Percentiles rank a stretch among this genome's conserved stretches.
Evolutionary conservation across 2,888 invertebrate species (phyloP).

Genomic region (Drosophila stalkeri): DNA sequence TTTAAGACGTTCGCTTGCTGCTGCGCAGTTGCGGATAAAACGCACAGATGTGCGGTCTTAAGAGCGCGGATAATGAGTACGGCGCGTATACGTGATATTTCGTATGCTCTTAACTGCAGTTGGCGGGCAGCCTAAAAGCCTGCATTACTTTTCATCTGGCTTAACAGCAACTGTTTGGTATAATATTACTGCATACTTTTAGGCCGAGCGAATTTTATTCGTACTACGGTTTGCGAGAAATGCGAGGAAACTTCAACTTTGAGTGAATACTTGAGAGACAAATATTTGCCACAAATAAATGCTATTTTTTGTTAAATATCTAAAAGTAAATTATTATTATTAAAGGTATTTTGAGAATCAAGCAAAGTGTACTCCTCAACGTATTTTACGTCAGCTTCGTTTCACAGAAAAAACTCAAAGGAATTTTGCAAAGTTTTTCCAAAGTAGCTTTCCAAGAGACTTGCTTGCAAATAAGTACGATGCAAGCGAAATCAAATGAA

Average conservation of each 20-base stretch:
- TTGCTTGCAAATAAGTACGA: neutral
- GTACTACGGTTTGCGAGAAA: too few relatives aligned
- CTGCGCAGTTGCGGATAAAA: constrained; percentile 64
- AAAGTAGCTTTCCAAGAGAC: neutral
- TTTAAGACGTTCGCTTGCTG: neutral
- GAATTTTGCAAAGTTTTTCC: neutral
- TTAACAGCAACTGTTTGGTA: neutral
- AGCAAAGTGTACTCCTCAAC: neutral
- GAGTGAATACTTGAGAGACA: neutral
- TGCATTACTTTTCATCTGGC: neutral
- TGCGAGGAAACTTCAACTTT: neutral
- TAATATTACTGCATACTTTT: constrained; percentile 35
- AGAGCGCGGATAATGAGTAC: constrained; percentile 25
- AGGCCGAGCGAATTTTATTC: neutral
- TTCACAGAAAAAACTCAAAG: neutral
- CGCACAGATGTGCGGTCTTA: neutral
- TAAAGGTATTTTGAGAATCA: neutral
- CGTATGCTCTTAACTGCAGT: constrained; percentile 31
- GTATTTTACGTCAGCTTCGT: neutral
- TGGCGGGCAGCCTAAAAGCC: neutral
- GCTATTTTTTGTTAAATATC: neutral
- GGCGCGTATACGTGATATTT: constrained; percentile 38
- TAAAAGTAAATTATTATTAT: neutral
- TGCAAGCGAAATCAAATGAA: neutral
- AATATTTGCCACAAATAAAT: neutral